Evolutionary conservation across 2,113 vertebrate species (phyloP).

Genomic region (Callithrix jacchus): DNA sequence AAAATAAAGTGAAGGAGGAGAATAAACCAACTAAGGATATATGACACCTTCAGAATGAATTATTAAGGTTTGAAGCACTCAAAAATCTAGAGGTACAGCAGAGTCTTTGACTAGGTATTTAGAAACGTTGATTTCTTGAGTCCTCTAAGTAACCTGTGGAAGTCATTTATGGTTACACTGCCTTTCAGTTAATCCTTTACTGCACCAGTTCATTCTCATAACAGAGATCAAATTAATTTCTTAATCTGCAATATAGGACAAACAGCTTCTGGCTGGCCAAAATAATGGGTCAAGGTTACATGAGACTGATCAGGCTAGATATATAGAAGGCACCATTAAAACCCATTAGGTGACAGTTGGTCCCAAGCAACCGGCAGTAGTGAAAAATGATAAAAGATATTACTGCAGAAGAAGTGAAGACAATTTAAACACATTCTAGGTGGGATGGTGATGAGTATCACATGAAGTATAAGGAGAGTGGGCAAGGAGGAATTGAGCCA

Average conservation of each 20-base stretch:
- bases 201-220: neutral
- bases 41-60: neutral
- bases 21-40: neutral
- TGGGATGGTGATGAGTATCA: neutral
- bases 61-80: neutral
- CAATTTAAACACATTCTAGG: neutral
- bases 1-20: neutral
- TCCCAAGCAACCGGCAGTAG: neutral
- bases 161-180: neutral
- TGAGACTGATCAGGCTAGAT: neutral
- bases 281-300: neutral
- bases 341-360: neutral
- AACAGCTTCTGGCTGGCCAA: neutral
- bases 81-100: neutral
- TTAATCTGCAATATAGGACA: neutral
- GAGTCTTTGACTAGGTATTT: neutral
- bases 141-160: neutral
- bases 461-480: neutral
- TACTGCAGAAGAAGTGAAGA: neutral
- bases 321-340: neutral
- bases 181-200: neutral
- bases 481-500: neutral
- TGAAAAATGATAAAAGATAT: neutral
- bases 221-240: neutral
- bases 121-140: neutral